These are phyloP conservation scores for Gambusia affinis DNA, from an alignment of 2,113 vertebrate genomes.

Conservation along the genomic window DNA sequence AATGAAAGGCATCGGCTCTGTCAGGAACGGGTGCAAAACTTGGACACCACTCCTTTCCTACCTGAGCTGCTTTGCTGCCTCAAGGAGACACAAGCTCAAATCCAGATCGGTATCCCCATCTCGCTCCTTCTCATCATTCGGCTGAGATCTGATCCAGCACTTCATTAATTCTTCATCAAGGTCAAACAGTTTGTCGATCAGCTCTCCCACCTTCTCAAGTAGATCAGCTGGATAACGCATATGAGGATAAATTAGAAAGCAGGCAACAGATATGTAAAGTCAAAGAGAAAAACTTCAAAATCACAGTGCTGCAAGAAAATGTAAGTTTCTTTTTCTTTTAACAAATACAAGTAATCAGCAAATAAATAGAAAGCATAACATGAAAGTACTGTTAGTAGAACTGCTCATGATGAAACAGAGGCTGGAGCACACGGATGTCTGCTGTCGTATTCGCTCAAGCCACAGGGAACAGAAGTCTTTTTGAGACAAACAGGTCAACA, in stretches of 20 bases:
- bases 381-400: slow-evolving; percentile 89
- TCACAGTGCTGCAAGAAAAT: not conserved
- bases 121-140: slow-evolving; percentile 37
- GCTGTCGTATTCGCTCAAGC: slow-evolving; percentile 87
- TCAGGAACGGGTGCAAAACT: too few relatives aligned
- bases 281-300: not conserved
- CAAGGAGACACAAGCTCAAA: slow-evolving; percentile 85
- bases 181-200: slow-evolving; percentile 96
- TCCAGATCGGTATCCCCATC: slow-evolving; percentile 71
- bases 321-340: not conserved
- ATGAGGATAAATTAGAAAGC: not conserved
- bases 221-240: slow-evolving; percentile 84
- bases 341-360: not conserved
- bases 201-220: slow-evolving; percentile 92
- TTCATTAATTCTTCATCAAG: slow-evolving; percentile 94
- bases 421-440: slow-evolving; percentile 80
- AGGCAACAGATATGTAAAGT: not conserved
- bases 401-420: slow-evolving; percentile 97
- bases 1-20: too few relatives aligned
- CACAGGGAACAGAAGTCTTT: slow-evolving; percentile 86
- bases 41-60: slow-evolving; percentile 57
- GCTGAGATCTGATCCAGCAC: slow-evolving; percentile 83
- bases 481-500: slow-evolving; percentile 93
- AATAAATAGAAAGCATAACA: not conserved
- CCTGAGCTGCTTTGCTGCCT: slow-evolving; percentile 94